Base-by-base conservation (phyloP, 1,140 invertebrate genomes). In the Muscidifurax raptorellus region DNA sequence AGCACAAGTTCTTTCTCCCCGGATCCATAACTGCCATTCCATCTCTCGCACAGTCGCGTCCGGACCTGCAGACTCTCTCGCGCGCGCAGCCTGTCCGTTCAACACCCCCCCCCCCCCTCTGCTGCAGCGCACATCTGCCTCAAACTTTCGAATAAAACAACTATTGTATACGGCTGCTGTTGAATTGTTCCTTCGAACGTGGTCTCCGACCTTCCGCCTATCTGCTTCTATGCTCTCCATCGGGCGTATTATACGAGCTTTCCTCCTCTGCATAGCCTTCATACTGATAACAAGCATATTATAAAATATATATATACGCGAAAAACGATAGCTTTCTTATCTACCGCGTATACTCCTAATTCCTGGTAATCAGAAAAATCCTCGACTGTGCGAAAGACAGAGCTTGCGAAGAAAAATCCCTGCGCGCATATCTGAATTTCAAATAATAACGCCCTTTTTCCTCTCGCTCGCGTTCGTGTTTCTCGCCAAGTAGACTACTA, bases 61-160 rank as follows among this genome's bases (percentile, higher is more conserved):
- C 10, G 15, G 28, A 27, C 66, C 25, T 64, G n/a, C n/a, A n/a
- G 59, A 27, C 66, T 69, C 25, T 30, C 25, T 3, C 9, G 66
- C 15, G 22, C 18, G 5, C 2, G 59, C n/a, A 64, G 66, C 27
- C n/a, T 69, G 66, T 69, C 66, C 12, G 52, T 59, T 30, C 25
- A 69, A 18, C 66, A 27, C 28, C 12, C 4, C 13, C 9, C 66
- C 25, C 64, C 27, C 64, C 3, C 2, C 27, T 18, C n/a, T 27
- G 9, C 59, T 5, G 59, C 25, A 69, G 66, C 25, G 66, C 66
- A 30, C 67, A 69, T 69, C 67, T 30, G 67, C 67, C 82, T 83
- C 79, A 64, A 89, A 89, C 89, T 89, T 89, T 86, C 85, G 84
- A 87, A 89, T 89, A 89, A 89, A 89, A 89, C 87, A 86, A 80